These are phyloP conservation scores for Ylistrum balloti DNA, from an alignment of 1,140 invertebrate genomes.

Conservation along the genomic window DNA sequence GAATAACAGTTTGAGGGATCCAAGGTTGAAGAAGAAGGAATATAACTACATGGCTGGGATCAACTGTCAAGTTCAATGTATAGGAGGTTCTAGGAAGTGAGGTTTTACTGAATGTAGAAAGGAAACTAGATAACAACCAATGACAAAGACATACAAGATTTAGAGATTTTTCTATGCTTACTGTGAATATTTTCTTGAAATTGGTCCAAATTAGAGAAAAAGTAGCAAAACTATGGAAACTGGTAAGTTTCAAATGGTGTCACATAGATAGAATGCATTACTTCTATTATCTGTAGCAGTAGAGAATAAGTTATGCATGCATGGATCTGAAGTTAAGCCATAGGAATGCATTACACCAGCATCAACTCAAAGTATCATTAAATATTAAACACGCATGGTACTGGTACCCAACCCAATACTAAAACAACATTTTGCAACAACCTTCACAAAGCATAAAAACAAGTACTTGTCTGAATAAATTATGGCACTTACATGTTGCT, in stretches of 20 bases:
- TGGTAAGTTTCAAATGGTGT: neutral
- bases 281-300: neutral
- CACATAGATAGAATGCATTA: no score
- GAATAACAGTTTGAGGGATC: no score
- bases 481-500: neutral
- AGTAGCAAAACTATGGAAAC: neutral
- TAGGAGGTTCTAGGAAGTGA: no score
- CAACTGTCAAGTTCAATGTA: no score
- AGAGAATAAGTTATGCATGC: neutral
- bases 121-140: no score
- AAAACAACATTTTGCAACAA: neutral
- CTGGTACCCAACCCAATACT: neutral
- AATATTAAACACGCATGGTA: neutral
- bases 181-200: no score
- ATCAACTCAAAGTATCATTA: slow-evolving; percentile 10
- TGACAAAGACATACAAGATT: no score
- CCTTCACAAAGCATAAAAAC: slow-evolving; percentile 16
- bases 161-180: no score
- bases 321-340: neutral
- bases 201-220: neutral
- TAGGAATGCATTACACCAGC: neutral
- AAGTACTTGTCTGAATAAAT: neutral
- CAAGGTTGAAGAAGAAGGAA: no score
- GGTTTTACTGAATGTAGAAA: no score
- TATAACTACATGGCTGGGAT: no score